Evolutionary conservation across 2,888 invertebrate species (phyloP).

Genomic region (Eurois occulta): DNA sequence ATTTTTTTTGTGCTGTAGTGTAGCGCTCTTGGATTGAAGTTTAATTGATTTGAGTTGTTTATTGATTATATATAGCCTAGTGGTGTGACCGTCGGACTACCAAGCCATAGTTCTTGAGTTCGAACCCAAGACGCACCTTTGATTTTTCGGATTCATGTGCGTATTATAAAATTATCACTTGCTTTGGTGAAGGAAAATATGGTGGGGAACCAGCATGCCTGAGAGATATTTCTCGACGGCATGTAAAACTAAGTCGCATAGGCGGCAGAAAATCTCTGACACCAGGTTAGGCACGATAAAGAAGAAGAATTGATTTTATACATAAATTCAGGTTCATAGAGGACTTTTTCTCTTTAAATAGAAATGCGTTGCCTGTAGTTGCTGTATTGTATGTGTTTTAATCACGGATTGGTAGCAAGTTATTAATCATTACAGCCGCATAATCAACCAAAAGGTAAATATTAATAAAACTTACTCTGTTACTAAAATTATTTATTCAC

Average conservation of each 20-base stretch:
- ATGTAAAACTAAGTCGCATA: too few species aligned
- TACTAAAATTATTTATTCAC: conserved; percentile 62
- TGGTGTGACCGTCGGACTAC: not conserved
- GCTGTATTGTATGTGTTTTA: not conserved
- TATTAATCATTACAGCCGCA: conserved; percentile 23
- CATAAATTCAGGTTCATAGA: not conserved
- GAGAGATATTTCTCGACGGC: too few species aligned
- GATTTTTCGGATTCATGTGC: too few species aligned
- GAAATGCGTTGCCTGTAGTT: not conserved
- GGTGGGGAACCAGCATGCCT: too few species aligned
- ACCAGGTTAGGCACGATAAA: not conserved
- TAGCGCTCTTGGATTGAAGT: too few species aligned
- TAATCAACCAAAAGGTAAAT: conserved; percentile 33
- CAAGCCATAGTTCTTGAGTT: too few species aligned
- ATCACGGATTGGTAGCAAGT: not conserved
- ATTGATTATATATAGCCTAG: conserved; percentile 1
- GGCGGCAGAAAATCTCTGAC: too few species aligned
- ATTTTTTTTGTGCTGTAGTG: conserved; percentile 23
- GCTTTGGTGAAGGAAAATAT: too few species aligned
- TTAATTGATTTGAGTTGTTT: not conserved
- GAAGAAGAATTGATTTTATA: not conserved
- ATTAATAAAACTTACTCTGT: conserved; percentile 35
- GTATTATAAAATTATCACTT: too few species aligned
- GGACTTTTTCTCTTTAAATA: not conserved
- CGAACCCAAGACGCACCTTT: too few species aligned